Base-by-base conservation (phyloP, 2,797 vertebrate genomes). In the Hybognathus amarus region DNA sequence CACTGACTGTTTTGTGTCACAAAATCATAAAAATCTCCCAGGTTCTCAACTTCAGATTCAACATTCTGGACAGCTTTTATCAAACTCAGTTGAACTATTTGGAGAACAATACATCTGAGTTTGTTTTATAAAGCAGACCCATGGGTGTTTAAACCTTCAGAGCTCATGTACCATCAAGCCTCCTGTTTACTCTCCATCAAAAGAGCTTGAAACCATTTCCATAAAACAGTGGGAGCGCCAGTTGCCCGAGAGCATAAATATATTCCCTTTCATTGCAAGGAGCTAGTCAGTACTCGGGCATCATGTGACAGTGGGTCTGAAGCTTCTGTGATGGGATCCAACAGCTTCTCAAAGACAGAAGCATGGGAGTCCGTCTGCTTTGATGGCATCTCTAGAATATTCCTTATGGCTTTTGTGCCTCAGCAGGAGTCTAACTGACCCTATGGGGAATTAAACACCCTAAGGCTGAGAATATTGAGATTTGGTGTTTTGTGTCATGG, bases 181-280 rank as follows among this genome's bases (percentile, higher is more conserved):
- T 87, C 88, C 83, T 92, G 88, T 93, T 91, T 89, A 90, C 82
- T 75, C 80, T 66, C 77, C 89, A 92, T 84, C 89, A 92, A 84
- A 82, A 83, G 76, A 85, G 88, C 82, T 85, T 88, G 17, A 92
- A 90, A 89, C 83, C 36, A 88, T 92, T 92, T 92, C 87, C 84
- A 92, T 90, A 86, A 88, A 90, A 88, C 84, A 79, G 87, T 4
- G 83, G 83, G 83, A 87, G 82, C 85, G 33, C 50, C 7, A 30
- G 27, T 61, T 69, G 52, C 59, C 80, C 82, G 17, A 86, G 85
- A 86, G 77, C 69, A 56, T 75, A 68, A 90, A 86, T 67, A 59
- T 77, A 86, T 87, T 86, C 59, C 56, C 86, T 91, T 90, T 88
- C 33, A 89, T 47, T 86, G 74, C 47, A 52, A 42, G n/a, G 24